Conservation (phyloP, 2,888 invertebrate species). For the Omphaloscelis lunosa region DNA sequence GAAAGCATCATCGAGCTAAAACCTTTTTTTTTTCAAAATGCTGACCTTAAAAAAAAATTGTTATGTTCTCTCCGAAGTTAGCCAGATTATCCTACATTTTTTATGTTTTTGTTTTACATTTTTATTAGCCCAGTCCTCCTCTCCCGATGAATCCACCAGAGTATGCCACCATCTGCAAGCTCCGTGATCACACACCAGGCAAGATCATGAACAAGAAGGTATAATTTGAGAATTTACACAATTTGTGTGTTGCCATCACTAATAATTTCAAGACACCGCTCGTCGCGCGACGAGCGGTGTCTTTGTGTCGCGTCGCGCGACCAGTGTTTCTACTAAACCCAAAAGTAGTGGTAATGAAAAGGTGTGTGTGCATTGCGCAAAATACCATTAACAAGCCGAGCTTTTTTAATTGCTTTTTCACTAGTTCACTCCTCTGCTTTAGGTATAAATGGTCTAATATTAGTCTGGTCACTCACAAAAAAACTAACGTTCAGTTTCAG, state of each 20-base stretch:
- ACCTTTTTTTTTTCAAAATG: too few relatives aligned
- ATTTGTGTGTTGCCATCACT: conserved; percentile 42
- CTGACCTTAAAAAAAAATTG: background rate
- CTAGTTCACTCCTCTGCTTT: background rate
- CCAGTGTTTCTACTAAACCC: conserved; percentile 1
- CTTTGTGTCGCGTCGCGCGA: too few relatives aligned
- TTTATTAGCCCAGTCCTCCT: conserved; percentile 54
- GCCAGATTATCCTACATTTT: conserved; percentile 37
- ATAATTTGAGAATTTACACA: conserved; percentile 50
- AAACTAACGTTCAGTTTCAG: background rate
- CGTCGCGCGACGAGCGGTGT: too few relatives aligned
- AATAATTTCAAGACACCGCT: too few relatives aligned
- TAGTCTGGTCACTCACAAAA: background rate
- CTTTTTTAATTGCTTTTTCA: background rate
- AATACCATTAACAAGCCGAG: background rate
- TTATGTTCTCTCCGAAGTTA: background rate
- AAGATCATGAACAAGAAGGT: conserved; percentile 77
- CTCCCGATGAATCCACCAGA: conserved; percentile 73
- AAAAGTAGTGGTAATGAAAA: background rate
- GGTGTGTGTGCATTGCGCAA: background rate
- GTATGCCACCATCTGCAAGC: conserved; percentile 81
- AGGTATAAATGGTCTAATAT: background rate
- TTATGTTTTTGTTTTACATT: conserved; percentile 52
- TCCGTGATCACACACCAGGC: conserved; percentile 70
- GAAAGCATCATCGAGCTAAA: too few relatives aligned